These are phyloP conservation scores for Corythornis madagascariensis DNA, from an alignment of 2,113 vertebrate species.

Conservation along the genomic window DNA sequence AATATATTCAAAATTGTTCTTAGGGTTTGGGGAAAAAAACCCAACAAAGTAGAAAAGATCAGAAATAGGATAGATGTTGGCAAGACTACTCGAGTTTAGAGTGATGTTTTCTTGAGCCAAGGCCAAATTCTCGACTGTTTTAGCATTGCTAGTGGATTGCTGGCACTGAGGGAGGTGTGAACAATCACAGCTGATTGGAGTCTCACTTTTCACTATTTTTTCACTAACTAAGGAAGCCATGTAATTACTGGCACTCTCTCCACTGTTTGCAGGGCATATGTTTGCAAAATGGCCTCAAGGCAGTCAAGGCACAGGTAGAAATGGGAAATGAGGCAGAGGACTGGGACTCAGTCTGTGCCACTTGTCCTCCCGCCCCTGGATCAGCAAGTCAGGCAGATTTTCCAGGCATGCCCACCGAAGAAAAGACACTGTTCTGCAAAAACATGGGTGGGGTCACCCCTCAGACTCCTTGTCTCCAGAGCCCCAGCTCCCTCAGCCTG, in stretches of 20 bases:
- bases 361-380: not conserved
- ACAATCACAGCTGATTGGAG: slow-evolving; percentile 55
- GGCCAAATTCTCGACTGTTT: slow-evolving; percentile 31
- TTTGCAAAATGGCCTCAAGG: not conserved
- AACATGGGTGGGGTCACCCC: no score
- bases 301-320: not conserved
- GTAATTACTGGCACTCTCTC: not conserved
- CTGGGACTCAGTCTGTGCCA: not conserved
- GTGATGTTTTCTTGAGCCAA: slow-evolving; percentile 37
- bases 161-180: slow-evolving; percentile 47
- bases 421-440: not conserved
- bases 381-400: not conserved
- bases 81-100: not conserved
- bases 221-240: not conserved
- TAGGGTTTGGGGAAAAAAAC: not conserved
- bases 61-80: not conserved
- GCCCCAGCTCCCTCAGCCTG: no score
- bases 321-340: not conserved
- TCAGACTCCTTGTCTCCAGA: no score
- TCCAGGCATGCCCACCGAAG: not conserved
- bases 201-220: slow-evolving; percentile 32
- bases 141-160: slow-evolving; percentile 30
- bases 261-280: not conserved
- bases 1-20: not conserved
- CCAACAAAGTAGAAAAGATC: not conserved